Conservation (phyloP, 2,113 vertebrate species). For the Mormoops blainvillei region DNA sequence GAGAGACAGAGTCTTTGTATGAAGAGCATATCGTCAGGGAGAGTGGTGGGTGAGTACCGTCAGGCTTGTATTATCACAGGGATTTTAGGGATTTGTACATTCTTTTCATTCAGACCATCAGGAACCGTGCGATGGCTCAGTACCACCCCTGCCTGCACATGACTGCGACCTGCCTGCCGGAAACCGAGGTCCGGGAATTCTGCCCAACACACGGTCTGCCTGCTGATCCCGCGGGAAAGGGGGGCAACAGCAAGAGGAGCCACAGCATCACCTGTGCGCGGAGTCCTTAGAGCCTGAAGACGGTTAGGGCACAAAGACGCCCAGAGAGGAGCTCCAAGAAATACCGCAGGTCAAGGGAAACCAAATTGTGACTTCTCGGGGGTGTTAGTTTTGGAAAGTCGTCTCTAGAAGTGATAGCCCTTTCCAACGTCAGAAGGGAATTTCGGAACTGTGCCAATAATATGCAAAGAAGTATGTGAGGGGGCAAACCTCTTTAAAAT, state of each 20-base stretch:
- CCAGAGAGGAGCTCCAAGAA: neutral
- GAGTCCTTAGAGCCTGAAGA: neutral
- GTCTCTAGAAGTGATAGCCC: neutral
- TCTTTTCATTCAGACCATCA: neutral
- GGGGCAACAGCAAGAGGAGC: rapidly evolving
- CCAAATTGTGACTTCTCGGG: neutral
- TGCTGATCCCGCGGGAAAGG: neutral
- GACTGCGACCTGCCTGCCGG: neutral
- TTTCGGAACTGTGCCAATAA: neutral
- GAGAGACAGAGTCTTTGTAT: neutral
- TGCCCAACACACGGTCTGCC: neutral
- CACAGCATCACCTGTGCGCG: neutral
- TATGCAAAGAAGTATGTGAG: neutral
- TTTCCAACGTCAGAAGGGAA: neutral
- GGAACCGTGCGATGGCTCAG: rapidly evolving
- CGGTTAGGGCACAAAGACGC: neutral
- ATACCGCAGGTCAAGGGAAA: neutral
- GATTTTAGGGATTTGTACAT: neutral
- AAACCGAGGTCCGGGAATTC: neutral
- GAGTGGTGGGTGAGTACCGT: neutral
- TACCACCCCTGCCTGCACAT: neutral
- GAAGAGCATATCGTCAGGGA: neutral
- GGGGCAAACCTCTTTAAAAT: neutral
- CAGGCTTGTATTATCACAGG: neutral
- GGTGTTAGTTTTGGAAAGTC: neutral